phyloP scores from a whole-genome alignment of 2,888 invertebrate genomes.

The Spilarctia lutea region DNA sequence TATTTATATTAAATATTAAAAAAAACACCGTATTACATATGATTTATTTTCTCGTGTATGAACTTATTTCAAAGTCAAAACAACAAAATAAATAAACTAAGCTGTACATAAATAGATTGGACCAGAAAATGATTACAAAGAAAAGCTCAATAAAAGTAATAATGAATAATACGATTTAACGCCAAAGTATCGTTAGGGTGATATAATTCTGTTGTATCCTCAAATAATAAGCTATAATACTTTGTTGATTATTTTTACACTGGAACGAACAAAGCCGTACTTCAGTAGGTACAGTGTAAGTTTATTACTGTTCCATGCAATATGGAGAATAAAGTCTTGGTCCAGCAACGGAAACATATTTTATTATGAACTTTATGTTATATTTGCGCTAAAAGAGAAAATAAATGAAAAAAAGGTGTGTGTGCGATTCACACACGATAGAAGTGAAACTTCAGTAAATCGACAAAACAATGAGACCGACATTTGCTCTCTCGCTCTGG shows the following conservation, averaged over 20 bases:
- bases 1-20: no score
- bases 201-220: conserved; percentile 64
- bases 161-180: conserved; percentile 67
- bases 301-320: conserved; percentile 21
- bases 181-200: conserved; percentile 64
- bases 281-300: conserved; percentile 14
- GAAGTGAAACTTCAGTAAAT: no score
- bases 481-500: no score
- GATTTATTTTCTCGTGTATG: no score
- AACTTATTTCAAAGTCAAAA: background rate
- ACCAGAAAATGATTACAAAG: conserved; percentile 24
- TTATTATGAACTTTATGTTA: background rate
- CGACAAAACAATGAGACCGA: no score
- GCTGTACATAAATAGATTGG: background rate
- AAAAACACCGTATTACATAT: no score
- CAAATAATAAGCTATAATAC: conserved; percentile 66
- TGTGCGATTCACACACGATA: no score
- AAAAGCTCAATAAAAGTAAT: conserved; percentile 43
- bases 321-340: conserved; percentile 25
- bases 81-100: background rate
- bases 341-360: background rate
- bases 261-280: conserved; percentile 34
- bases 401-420: no score
- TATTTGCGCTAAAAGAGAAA: background rate
- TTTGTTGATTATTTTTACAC: conserved; percentile 58